Base-by-base conservation (phyloP, 2,113 vertebrate genomes). In the Alethe diademata region DNA sequence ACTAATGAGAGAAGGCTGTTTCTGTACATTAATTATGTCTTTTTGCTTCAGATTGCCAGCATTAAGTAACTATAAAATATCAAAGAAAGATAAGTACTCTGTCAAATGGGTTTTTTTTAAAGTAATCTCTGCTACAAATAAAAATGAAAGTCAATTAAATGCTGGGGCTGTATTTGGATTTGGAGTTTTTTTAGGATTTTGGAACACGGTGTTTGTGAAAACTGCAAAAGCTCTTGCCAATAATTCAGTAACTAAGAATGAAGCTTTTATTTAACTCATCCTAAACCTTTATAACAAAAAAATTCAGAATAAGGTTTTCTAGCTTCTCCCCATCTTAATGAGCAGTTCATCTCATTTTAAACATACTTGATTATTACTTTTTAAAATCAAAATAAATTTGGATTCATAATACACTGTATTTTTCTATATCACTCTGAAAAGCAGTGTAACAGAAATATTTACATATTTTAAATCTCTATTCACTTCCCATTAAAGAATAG, bases 1-100 rank as follows among this genome's bases (percentile, higher is more conserved):
- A 45, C 58, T 94, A 93, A 93, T 65, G 42, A 95, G 90, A 90
- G 18, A 75, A 76, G 38, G 47, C 78, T 92, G 74, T 42, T 85
- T 87, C 65, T 94, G 36, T 31, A 76, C 28, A 53, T 82, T 88
- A 56, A 90, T 91, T 90, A 65, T 50, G 54, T 26, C n/a, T 72
- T 78, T 66, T 24, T 81, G 60, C 56, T 91, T 90, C 78, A 75
- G 18, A 72, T 6, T 61, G 66, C 66, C 61, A 82, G 36, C n/a
- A 79, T 72, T 85, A 73, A 62, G 14, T 50, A 82, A 65, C 42
- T 69, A 64, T 29, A 86, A 85, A 94, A 78, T 76, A 78, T 17
- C 53, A 92, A 88, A 60, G 57, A 56, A 29, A 89, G 33, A 1
- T 5, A 84, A 72, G 29, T 31, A 64, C 12, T 84, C 19, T 26